Evolutionary conservation across 2,113 vertebrate genomes (phyloP), one percentile per base, ranked within the genome.

Genomic region (Malurus cyaneus): DNA sequence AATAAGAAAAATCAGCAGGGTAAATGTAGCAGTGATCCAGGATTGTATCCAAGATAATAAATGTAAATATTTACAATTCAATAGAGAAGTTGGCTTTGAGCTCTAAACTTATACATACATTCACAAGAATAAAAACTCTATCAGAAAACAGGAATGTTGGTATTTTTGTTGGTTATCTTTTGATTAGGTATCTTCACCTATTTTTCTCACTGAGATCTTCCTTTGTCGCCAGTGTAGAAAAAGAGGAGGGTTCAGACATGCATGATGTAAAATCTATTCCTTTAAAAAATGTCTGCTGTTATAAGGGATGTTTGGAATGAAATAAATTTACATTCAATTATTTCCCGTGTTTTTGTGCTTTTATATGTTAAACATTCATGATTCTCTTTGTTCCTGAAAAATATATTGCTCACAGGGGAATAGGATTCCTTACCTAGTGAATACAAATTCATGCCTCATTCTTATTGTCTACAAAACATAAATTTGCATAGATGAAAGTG

Each of bases 371-470:
- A 90, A 31, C 28, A 57, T 72, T 74, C 24, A 42, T 50, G 39
- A 47, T 80, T 92, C 39, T 73, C 29, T 65, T 86, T 83, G 50
- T 49, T 86, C 23, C 79, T 91, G 54, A 73, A 95, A 86, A 80
- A 74, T 47, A 44, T 24, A 14, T 6, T 57, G 6, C 49, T 86
- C 11, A 42, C 29, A 24, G 20, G 8, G 19, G 8, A 78, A 18
- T 8, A 50, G 20, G 34, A 25, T 9, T 34, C 59, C 64, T 67
- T 54, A 69, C 5, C 15, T 46, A 8, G 13, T 26, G 59, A 86
- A 46, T 3, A 73, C 42, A 86, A 25, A 52, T 67, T 11, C 18
- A 66, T 0, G 0, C 8, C 10, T 66, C 28, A 42, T 67, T 64
- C 14, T 82, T 64, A n/a, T 39, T 83, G 44, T 42, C 32, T 88